phyloP scores from a whole-genome alignment of 2,113 vertebrate genomes.

The Pelecanus crispus region DNA sequence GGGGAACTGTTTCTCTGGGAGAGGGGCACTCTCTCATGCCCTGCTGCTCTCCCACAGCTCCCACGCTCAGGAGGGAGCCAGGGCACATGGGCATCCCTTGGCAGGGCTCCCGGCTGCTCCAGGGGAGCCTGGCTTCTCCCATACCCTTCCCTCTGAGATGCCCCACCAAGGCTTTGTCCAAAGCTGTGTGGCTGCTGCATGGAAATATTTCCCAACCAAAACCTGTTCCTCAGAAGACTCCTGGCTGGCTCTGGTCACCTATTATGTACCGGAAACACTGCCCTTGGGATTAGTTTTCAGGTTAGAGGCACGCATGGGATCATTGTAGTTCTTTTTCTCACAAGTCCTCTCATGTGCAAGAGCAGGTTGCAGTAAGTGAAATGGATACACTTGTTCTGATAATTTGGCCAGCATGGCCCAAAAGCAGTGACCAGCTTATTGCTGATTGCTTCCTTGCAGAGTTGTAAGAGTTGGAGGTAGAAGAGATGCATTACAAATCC shows the following conservation, averaged over 20 bases:
- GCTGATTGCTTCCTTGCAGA: background rate
- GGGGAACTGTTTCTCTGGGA: background rate
- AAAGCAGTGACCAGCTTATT: background rate
- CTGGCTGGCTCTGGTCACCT: background rate
- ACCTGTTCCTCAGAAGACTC: background rate
- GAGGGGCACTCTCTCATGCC: fast-evolving
- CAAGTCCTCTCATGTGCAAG: background rate
- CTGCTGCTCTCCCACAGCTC: background rate
- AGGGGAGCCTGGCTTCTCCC: background rate
- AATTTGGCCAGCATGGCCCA: background rate
- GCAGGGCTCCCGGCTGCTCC: background rate
- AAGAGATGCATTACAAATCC: background rate
- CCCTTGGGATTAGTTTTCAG: background rate
- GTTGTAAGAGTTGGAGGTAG: background rate
- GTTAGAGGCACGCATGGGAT: background rate
- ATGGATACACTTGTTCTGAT: background rate
- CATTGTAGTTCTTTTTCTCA: background rate
- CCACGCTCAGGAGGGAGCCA: background rate
- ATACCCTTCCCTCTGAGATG: background rate
- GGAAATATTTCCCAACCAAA: background rate
- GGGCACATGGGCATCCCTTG: fast-evolving
- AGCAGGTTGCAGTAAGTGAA: background rate
- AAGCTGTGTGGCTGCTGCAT: background rate
- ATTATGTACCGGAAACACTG: background rate
- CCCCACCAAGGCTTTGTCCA: background rate